These are phyloP conservation scores for Sardinella longiceps DNA, from an alignment of 2,797 vertebrate species.

Conservation along the genomic window DNA sequence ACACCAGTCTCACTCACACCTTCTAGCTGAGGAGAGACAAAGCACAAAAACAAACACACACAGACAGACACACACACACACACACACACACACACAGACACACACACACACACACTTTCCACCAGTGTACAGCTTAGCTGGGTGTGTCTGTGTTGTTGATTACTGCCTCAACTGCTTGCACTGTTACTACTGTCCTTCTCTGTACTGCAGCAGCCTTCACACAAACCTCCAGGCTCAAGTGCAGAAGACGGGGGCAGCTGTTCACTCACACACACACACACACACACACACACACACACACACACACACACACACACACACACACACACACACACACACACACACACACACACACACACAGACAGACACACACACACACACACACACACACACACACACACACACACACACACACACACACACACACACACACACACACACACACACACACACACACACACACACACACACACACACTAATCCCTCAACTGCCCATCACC, in stretches of 20 bases:
- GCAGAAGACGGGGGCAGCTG: neutral
- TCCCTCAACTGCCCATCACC: neutral
- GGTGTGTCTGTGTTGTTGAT: neutral
- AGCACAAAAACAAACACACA: too few species aligned
- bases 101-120: too few species aligned
- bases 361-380: too few species aligned
- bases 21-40: too few species aligned
- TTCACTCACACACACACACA: neutral
- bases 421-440: too few species aligned
- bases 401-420: too few species aligned
- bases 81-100: constrained; percentile 40
- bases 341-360: too few species aligned
- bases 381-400: too few species aligned
- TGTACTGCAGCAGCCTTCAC: neutral
- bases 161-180: neutral
- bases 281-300: too few species aligned
- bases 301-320: too few species aligned
- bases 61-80: constrained; percentile 31
- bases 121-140: constrained; percentile 15
- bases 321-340: too few species aligned
- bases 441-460: neutral
- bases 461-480: too few species aligned
- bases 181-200: neutral
- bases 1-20: constrained; percentile 45
- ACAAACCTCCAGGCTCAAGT: neutral